Conservation (phyloP, 1,140 invertebrate species). For the Hirudo medicinalis region DNA sequence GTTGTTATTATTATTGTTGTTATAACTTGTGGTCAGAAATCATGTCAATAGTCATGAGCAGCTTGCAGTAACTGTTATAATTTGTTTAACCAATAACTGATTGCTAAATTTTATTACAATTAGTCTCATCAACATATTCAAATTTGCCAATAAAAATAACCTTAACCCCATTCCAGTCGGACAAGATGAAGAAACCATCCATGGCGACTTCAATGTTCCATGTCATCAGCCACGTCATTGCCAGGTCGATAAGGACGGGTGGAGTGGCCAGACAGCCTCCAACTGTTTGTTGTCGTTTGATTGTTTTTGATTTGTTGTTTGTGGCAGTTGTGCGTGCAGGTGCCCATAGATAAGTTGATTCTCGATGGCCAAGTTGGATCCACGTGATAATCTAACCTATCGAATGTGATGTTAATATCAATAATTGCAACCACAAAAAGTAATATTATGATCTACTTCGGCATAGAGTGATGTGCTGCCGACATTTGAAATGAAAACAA, state of each 20-base stretch:
- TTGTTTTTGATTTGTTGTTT: not conserved
- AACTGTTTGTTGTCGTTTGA: not conserved
- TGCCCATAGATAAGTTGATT: too few species aligned
- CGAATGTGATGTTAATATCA: too few species aligned
- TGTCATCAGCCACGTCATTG: not conserved
- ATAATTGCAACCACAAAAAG: not conserved
- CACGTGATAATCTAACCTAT: not conserved
- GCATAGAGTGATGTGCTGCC: not conserved
- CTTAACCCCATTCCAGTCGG: not conserved
- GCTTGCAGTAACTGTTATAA: not conserved
- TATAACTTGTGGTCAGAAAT: too few species aligned
- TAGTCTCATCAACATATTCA: not conserved
- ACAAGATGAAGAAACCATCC: not conserved
- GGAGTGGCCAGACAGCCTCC: not conserved
- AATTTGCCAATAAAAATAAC: not conserved
- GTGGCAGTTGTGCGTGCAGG: too few species aligned
- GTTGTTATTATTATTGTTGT: too few species aligned
- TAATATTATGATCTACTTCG: not conserved
- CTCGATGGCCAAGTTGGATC: too few species aligned
- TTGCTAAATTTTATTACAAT: not conserved
- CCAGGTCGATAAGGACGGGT: not conserved
- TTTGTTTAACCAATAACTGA: too few species aligned
- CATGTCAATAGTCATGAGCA: too few species aligned
- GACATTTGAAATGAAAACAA: not conserved
- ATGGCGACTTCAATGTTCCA: not conserved